Conservation (phyloP, 1,140 invertebrate species). For the Oryzaephilus surinamensis region DNA sequence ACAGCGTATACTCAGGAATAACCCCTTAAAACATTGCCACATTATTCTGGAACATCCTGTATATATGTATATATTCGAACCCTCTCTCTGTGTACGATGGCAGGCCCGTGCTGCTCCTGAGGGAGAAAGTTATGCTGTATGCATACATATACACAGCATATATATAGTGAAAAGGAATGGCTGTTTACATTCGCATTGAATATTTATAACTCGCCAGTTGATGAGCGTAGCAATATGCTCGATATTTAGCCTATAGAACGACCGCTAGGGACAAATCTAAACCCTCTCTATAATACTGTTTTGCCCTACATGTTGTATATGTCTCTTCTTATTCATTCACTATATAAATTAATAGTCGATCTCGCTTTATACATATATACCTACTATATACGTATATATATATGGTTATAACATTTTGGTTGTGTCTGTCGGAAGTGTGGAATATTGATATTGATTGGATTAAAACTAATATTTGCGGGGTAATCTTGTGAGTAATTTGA, state of each 20-base stretch:
- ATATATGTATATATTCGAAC: too few species aligned
- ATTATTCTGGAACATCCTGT: too few species aligned
- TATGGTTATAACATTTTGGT: too few species aligned
- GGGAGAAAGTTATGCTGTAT: constrained; percentile 8
- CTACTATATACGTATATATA: too few species aligned
- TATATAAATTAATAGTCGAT: too few species aligned
- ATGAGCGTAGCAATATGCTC: constrained; percentile 37
- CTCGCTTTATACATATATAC: too few species aligned
- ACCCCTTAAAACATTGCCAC: too few species aligned
- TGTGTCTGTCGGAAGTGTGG: too few species aligned
- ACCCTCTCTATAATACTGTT: background rate
- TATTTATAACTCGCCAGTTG: constrained; percentile 37
- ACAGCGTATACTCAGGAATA: too few species aligned
- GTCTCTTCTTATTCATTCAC: too few species aligned
- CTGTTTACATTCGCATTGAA: constrained; percentile 37
- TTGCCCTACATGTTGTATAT: too few species aligned
- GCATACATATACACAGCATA: constrained; percentile 12
- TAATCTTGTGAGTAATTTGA: constrained; percentile 35
- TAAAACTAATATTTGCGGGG: constrained; percentile 36
- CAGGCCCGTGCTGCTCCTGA: constrained; percentile 11
- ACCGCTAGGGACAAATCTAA: constrained; percentile 18
- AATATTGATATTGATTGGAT: constrained; percentile 33
- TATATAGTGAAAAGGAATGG: constrained; percentile 12
- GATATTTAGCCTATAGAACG: constrained; percentile 24
- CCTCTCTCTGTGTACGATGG: too few species aligned